These are phyloP conservation scores for Cistogaster globosa DNA, from an alignment of 2,888 invertebrate species.

Conservation along the genomic window DNA sequence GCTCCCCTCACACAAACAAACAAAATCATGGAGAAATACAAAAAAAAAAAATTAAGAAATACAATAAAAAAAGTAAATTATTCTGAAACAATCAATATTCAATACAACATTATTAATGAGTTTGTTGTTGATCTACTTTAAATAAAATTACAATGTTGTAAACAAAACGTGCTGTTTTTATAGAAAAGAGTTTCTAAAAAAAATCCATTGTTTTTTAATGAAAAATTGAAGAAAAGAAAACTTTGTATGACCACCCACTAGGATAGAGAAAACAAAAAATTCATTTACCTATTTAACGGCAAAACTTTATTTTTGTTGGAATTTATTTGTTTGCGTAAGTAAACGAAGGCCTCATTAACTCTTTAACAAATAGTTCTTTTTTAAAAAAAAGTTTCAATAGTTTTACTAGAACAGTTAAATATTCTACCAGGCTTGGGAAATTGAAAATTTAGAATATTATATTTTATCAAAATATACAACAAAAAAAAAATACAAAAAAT, in stretches of 20 bases:
- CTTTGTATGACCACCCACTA: too few relatives aligned
- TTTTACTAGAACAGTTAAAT: too few relatives aligned
- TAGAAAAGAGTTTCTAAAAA: background rate
- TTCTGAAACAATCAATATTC: slow-evolving; percentile 24
- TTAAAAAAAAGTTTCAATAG: slow-evolving; percentile 21
- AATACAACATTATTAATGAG: slow-evolving; percentile 55
- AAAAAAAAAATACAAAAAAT: too few relatives aligned
- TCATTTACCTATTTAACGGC: background rate
- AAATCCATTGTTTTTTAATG: slow-evolving; percentile 14
- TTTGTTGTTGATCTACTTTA: slow-evolving; percentile 43
- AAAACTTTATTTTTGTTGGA: slow-evolving; percentile 11
- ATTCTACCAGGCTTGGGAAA: background rate
- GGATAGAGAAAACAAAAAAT: background rate
- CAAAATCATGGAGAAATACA: background rate
- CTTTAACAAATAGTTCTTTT: slow-evolving; percentile 4
- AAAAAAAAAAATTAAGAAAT: background rate
- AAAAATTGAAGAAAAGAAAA: background rate
- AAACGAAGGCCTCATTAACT: slow-evolving; percentile 3
- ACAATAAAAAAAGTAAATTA: slow-evolving; percentile 6
- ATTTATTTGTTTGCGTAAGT: background rate
- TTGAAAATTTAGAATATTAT: too few relatives aligned
- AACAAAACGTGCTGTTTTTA: background rate
- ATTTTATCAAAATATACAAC: too few relatives aligned
- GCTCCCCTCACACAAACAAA: slow-evolving; percentile 15
- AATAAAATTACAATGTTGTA: slow-evolving; percentile 43